Base-by-base conservation (phyloP, 2,888 invertebrate genomes). In the Drosophila melanosoma region DNA sequence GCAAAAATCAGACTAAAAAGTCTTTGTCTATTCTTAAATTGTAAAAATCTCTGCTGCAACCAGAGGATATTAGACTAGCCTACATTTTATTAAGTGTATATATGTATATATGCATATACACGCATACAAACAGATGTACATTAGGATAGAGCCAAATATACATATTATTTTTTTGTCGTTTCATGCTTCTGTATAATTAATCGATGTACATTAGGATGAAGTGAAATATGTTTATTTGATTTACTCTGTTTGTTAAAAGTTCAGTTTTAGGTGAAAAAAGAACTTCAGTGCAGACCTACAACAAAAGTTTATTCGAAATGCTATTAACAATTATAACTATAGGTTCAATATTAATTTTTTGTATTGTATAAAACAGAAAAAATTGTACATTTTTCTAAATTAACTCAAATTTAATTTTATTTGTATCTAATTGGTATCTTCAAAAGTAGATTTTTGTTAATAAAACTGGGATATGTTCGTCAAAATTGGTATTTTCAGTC, bases 71-170 rank as follows among this genome's bases (percentile, higher is more conserved):
- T 65, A 74, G 61, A 60, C 54, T 75, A 81, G 71, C 81, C 79
- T 81, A 80, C 66, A 81, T 78, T 58, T 81, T 61, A 77, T 74
- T 61, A 71, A 60, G 48, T 72, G 32, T 32, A 6, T 32, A 20
- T 38, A 10, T 56, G n/a, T 38, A 4, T 29, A n/a, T 20, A 38
- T n/a, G 26, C 5, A 51, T 3, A 51, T 11, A 23, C 3, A 53
- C 20, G 15, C 20, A 12, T 4, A 45, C 45, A 45, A 15, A 45
- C 45, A 45, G 45, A 8, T 45, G 15, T 15, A 45, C 45, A 23
- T 8, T 15, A 36, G 35, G 12, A 23, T 54, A 23, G 7, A 2
- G 12, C 7, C 1, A 23, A 45, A 57, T 23, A 48, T 23, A n/a
- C 1, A 40, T 40, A 8, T 45, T 15, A 23, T 0, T 4, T 0